Evolutionary conservation across 2,113 vertebrate genomes (phyloP), one percentile per base, ranked within the genome.

Genomic region (Natator depressus): DNA sequence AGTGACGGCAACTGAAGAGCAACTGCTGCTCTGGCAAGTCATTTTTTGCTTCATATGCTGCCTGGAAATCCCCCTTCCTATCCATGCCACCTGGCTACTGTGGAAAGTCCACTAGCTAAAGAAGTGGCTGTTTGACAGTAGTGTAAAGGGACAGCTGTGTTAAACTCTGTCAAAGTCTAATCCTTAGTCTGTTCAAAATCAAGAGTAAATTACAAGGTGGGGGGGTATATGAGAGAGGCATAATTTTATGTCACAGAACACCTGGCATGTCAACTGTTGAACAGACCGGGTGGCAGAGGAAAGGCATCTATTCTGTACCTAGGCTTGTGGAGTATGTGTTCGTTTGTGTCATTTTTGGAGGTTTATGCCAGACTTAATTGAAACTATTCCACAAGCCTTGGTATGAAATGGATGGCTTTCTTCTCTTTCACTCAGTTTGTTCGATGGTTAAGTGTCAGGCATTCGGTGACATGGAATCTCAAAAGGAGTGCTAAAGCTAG

Each of bases 91-190:
- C 17, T 51, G 8, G 50, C 88, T 91, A 72, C 29, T 50, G 55
- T 88, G 90, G 82, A 94, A 93, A 93, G 91, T 87, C 89, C 95
- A 0, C 90, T 89, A 92, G 12, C 85, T 83, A 80, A 91, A 82
- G 75, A 89, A 80, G 88, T 80, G 42, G 95, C 91, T 96, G 62
- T 92, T 81, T 87, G 91, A 94, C 90, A 93, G 90, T 90, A 85
- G 57, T 51, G 35, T 94, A 96, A 95, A 96, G 93, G 80, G 95
- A 53, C 91, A 97, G 95, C 95, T 96, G 96, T 50, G 86, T 1
- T 8, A 92, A 93, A 89, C 9, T 2, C 83, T 84, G 89, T 20
- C 38, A 24, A 10, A 42, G 2, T 88, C 85, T 50, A 93, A 89
- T 95, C 0, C 14, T 1, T 19, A 47, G 81, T 22, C 89, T 97